These are phyloP conservation scores for Liposcelis brunnea DNA, from an alignment of 2,888 invertebrate genomes.

Conservation along the genomic window DNA sequence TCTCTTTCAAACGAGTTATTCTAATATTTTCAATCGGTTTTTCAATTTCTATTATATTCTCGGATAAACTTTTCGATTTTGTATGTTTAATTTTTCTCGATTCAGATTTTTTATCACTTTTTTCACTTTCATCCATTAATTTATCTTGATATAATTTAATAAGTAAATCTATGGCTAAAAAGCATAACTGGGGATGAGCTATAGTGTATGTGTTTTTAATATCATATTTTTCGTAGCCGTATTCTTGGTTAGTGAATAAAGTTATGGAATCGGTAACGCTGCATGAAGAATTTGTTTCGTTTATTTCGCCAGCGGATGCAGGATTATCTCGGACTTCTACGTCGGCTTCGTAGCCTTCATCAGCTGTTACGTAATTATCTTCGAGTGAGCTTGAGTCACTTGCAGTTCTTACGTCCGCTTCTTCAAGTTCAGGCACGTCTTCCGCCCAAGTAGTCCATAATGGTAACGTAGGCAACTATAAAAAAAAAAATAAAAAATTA, in stretches of 20 bases:
- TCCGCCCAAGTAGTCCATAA: constrained; percentile 27
- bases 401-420: constrained; percentile 11
- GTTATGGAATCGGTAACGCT: too few relatives aligned
- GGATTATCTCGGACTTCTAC: constrained; percentile 30
- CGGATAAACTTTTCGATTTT: too few relatives aligned
- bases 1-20: too few relatives aligned
- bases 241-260: too few relatives aligned
- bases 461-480: constrained; percentile 30
- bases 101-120: too few relatives aligned
- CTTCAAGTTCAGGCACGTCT: constrained; percentile 22
- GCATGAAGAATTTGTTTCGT: constrained; percentile 15
- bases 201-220: constrained; percentile 23
- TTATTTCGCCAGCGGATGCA: constrained; percentile 23
- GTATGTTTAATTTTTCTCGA: too few relatives aligned
- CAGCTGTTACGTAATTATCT: constrained; percentile 32
- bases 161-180: constrained; percentile 34
- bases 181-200: constrained; percentile 39
- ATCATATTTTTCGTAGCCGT: too few relatives aligned
- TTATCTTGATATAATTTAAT: constrained; percentile 8
- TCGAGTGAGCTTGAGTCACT: constrained; percentile 14
- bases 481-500: constrained; percentile 5
- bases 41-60: too few relatives aligned
- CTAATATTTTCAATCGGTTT: too few relatives aligned
- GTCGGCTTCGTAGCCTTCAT: constrained; percentile 49
- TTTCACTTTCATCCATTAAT: too few relatives aligned